Evolutionary conservation across 2,797 vertebrate genomes (phyloP), one percentile per base, ranked within the genome.

Genomic region (Ciconia nigra): DNA sequence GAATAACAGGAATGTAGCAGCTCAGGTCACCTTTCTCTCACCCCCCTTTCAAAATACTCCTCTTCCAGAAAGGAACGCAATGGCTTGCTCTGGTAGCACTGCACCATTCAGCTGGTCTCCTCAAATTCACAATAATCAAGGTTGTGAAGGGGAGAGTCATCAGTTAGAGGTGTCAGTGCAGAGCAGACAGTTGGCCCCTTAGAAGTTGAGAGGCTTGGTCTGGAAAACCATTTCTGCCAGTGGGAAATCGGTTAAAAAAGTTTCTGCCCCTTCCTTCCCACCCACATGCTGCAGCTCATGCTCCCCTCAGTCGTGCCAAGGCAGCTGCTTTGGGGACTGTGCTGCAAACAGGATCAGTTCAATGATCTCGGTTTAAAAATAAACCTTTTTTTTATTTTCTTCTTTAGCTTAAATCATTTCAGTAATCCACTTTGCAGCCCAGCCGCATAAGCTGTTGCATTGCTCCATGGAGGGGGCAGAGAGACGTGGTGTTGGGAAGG

Each of bases 1-100:
- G 96, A 96, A 95, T 95, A 96, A 92, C 57, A 83, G 59, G 92
- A 97, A 96, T 93, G 93, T 71, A 87, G 81, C 6, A 8, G 81
- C 87, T 95, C 81, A 80, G 90, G 84, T 94, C 91, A 92, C 71
- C 71, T 80, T 92, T 63, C 87, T 66, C 71, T 83, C 33, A 5
- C 18, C 6, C 7, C 15, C n/a, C 16, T 67, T 89, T 87, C 89
- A 83, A 95, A 97, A 94, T 29, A 77, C 19, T 83, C 29, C 49
- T 82, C 42, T 83, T 81, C 17, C 72, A 95, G 78, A 82, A 63
- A 77, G n/a, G 24, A 85, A 87, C 71, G 59, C 19, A 72, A 31
- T 2, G 31, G 7, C 28, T 72, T 33, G 14, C 16, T 33, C 42
- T 41, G 51, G 51, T 62, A 79, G 44, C 2, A 1, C 14, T 37